Base-by-base conservation (phyloP, 2,797 vertebrate genomes). In the Syngnathus rostellatus region DNA sequence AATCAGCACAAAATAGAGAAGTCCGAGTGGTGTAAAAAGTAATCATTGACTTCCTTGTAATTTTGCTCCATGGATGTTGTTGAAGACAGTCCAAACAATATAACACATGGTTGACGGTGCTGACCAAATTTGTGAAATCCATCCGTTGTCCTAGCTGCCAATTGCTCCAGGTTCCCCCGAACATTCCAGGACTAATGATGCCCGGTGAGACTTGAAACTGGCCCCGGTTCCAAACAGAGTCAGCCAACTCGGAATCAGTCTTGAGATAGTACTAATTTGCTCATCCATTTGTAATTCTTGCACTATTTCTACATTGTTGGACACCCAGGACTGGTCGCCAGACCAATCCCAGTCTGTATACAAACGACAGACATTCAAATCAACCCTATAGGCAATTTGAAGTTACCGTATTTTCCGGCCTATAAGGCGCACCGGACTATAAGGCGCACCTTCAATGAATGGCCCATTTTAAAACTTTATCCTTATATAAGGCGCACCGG, bases 1-100 rank as follows among this genome's bases (percentile, higher is more conserved):
- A 39, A 75, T 63, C 53, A 76, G 64, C 41, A 68, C 62, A 74
- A 45, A 70, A 68, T 64, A 57, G 64, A 43, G 37, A 2, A 69
- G 53, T 43, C 48, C 41, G 31, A n/a, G 16, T 6, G 46, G 46
- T 48, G 19, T 17, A 43, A 8, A 57, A 71, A 71, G 46, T 53
- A 14, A 70, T 69, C 48, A 58, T 46, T 62, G 55, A 25, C 8
- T 69, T 73, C 67, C 66, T 64, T 73, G 66, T 69, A 39, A 66
- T 62, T 68, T 74, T 60, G 59, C 68, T 19, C 37, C 43, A 77
- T 0, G 1, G 41, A 8, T 61, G 2, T 51, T 51, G 19, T 51
- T n/a, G 17, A 51, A 9, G n/a, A 25, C 25, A 25, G 25, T 25
- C 25, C 25, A 2, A 25, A 25, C 25, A 25, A 43, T 12, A 2